Evolutionary conservation across 2,113 vertebrate genomes (phyloP), one percentile per base, ranked within the genome.

Genomic region (Caretta caretta): DNA sequence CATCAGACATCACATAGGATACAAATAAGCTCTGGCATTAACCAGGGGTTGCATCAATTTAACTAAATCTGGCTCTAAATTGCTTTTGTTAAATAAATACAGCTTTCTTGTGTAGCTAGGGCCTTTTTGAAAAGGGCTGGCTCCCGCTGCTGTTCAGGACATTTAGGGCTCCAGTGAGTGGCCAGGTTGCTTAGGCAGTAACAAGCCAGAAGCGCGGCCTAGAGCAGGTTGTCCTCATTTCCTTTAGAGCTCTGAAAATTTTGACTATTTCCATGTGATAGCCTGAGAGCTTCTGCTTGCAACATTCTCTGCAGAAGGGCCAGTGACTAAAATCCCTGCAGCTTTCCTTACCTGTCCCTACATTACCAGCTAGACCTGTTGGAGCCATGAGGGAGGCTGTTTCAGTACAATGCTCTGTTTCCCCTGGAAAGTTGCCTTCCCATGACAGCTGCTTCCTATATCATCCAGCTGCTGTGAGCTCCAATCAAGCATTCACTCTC

Each of bases 201-300:
- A 22, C 0, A 5, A 91, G 86, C 57, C 90, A 95, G 82, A 80
- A 89, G 22, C 46, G 35, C 89, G 96, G 92, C 93, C 90, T n/a
- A 27, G 83, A 87, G 81, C 78, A 86, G 49, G 86, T 59, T 48
- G 53, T 88, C 75, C 91, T 89, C 87, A 84, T 69, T 93, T 92
- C 53, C 46, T 54, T 54, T 27, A 81, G 69, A 46, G 38, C 72
- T 76, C 42, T 27, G n/a, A 25, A 76, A 76, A 20, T 76, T 3
- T 92, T 51, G 91, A 97, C 92, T 91, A 89, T 91, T 94, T 89
- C 94, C 87, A 38, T 72, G 92, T 75, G 91, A 94, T 89, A 80
- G 86, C 65, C 91, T 91, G 76, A 96, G 82, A 96, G 86, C 95
- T 96, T 76, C 17, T 85, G 86, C 76, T 84, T 80, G 75, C 57